Evolutionary conservation across 53 echinoderm and acorn worm genomes (phyloP).

Genomic region (Stichopus horrens): DNA sequence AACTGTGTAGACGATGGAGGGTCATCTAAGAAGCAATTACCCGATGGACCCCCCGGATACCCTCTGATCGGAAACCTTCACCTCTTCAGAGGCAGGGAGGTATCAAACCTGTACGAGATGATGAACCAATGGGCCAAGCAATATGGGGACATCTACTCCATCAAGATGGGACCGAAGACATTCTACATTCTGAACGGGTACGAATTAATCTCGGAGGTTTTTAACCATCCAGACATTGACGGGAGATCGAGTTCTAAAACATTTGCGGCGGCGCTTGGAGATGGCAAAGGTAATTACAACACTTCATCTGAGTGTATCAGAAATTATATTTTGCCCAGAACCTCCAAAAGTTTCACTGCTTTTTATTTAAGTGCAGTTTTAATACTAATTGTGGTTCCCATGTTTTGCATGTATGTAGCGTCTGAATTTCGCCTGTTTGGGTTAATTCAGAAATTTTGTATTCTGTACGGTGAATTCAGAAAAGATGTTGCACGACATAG

Average conservation of each 20-base stretch:
- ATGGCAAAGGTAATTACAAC: conserved; percentile 14
- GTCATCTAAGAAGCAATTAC: not conserved
- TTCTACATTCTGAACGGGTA: conserved; percentile 27
- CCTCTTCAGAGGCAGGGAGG: conserved; percentile 13
- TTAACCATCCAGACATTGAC: conserved; percentile 26
- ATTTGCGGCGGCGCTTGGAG: conserved; percentile 23
- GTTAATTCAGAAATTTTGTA: no score
- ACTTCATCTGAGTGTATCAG: not conserved
- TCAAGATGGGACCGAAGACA: conserved; percentile 26
- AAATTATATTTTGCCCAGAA: no score
- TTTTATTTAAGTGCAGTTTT: not conserved
- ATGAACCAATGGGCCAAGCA: conserved; percentile 33
- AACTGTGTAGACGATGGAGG: no score
- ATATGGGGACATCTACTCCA: conserved; percentile 24
- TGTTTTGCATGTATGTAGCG: no score
- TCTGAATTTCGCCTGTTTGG: no score
- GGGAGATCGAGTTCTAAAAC: not conserved
- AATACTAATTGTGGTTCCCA: no score
- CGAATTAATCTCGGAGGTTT: conserved; percentile 20
- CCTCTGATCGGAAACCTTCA: conserved; percentile 22
- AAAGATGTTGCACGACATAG: no score
- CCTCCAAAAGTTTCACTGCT: not conserved
- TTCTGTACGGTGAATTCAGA: no score
- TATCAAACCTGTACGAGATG: not conserved
- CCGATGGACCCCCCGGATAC: conserved; percentile 3